Conservation (phyloP, 2,797 vertebrate species). For the Morelia viridis region DNA sequence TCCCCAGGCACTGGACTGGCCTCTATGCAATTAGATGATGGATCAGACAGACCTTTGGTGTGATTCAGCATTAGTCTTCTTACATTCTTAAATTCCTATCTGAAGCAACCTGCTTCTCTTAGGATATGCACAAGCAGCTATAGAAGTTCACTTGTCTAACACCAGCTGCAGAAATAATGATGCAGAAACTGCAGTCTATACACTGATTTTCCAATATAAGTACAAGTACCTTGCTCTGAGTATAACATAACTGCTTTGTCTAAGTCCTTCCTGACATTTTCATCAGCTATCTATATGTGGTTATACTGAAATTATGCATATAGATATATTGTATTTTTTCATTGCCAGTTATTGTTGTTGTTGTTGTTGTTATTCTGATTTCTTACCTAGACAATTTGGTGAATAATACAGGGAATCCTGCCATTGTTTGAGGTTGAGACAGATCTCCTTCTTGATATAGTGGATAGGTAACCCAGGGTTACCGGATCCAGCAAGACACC, state of each 20-base stretch:
- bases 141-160: neutral
- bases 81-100: neutral
- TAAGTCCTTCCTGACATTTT: neutral
- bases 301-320: neutral
- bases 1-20: neutral
- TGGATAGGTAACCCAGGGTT: constrained; percentile 39
- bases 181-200: neutral
- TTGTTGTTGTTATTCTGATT: neutral
- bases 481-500: constrained; percentile 30
- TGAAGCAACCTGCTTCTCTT: neutral
- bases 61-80: neutral
- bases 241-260: neutral
- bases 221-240: neutral
- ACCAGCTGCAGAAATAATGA: neutral
- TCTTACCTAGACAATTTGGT: neutral
- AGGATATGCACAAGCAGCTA: neutral
- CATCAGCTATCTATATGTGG: neutral
- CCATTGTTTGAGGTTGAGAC: neutral
- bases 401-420: constrained; percentile 10
- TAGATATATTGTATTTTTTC: neutral
- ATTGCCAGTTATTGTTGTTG: neutral
- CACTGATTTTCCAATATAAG: neutral
- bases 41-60: neutral
- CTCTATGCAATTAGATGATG: neutral
- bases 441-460: constrained; percentile 23